Base-by-base conservation (phyloP, 1,140 invertebrate species). In the Choristoneura fumiferana region DNA sequence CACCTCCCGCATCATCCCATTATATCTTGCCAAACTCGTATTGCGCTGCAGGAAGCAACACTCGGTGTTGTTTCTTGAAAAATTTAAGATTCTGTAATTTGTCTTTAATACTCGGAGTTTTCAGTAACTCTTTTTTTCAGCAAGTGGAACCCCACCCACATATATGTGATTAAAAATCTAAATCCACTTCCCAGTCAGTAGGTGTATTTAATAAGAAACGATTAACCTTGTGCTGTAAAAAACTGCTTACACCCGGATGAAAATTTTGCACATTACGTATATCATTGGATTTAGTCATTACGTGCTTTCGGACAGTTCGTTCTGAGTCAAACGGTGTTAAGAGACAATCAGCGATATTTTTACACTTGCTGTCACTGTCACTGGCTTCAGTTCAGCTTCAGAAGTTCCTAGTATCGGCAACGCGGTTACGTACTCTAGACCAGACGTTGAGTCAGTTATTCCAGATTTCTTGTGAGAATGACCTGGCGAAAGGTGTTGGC, bases 401-500 rank as follows among this genome's bases (percentile, higher is more conserved):
- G 22, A 6, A 12, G 43, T 29, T 49, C 37, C 33, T 15, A 14
- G 37, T 59, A 56, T 49, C 53, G 33, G 45, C 55, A 61, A 63
- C 53, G 52, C 52, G 56, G 54, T 60, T 61, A 71, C 60, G 57
- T 22, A 55, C 37, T 33, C 45, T 55, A 10, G 13, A 54, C 39
- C 45, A 59, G 58, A 61, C 34, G 49, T 65, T 69, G 60, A 66
- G 71, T 73, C 62, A 74, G 57, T 43, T 64, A 63, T 67, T 67
- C 67, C 63, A 66, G 63, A 65, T 70, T 73, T 67, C 69, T 63
- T 65, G 64, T 34, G 71, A 74, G 69, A 69, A 71, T 72, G 72
- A 72, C 72, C 69, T 68, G 69, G 72, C 72, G 69, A 71, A 69
- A 75, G 72, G 60, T 53, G 54, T 55, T 71, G 72, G 72, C 66